Evolutionary conservation across 1,140 invertebrate genomes (phyloP).

Genomic region (Prorops nasuta): DNA sequence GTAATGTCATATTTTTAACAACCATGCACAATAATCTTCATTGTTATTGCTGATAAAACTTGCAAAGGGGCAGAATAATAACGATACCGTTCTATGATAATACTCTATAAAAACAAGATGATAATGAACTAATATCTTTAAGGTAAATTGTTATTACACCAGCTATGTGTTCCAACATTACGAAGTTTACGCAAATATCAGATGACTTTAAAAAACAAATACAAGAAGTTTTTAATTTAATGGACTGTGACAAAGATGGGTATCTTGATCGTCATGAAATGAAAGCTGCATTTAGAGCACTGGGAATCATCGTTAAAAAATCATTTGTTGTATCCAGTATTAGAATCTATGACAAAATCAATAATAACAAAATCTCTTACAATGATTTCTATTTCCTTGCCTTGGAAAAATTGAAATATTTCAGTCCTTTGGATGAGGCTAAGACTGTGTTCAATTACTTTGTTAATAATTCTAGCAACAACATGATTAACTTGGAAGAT

Average conservation of each 20-base stretch:
- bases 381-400: conserved; percentile 30
- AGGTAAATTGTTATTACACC: neutral
- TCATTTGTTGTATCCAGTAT: conserved; percentile 21
- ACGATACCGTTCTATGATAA: no score
- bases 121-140: no score
- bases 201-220: conserved; percentile 16
- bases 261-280: conserved; percentile 29
- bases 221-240: conserved; percentile 21
- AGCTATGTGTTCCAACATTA: neutral
- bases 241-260: conserved; percentile 30
- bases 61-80: no score
- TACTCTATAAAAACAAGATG: no score
- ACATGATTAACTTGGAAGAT: conserved; percentile 21
- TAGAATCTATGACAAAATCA: conserved; percentile 22
- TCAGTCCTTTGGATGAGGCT: conserved; percentile 22
- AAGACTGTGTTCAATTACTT: conserved; percentile 26
- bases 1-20: no score
- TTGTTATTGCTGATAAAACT: no score
- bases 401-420: conserved; percentile 25
- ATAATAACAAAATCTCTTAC: conserved; percentile 24
- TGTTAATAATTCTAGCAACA: conserved; percentile 2
- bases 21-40: no score
- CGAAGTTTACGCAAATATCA: no score
- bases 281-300: conserved; percentile 26
- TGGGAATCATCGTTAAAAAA: conserved; percentile 26